Conservation (phyloP, 2,113 vertebrate genomes). For the Psilopsiagon aymara region DNA sequence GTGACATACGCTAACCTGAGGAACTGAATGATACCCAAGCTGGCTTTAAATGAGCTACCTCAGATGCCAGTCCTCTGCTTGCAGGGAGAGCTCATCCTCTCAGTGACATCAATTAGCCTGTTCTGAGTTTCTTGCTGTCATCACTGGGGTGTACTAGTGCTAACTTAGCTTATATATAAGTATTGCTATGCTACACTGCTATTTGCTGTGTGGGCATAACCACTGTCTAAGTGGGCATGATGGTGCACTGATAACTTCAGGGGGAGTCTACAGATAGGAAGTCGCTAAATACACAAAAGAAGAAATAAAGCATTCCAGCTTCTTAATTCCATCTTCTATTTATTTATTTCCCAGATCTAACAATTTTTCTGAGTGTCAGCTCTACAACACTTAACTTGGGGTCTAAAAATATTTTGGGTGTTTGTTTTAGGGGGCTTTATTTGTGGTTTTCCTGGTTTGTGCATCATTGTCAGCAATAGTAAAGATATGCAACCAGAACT, state of each 20-base stretch:
- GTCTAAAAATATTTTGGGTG: background rate
- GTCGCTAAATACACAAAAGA: background rate
- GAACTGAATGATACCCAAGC: background rate
- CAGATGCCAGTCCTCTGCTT: background rate
- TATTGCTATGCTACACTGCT: background rate
- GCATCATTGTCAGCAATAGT: background rate
- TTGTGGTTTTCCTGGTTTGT: background rate
- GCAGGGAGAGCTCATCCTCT: background rate
- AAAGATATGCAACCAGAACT: background rate
- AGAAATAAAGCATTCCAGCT: background rate
- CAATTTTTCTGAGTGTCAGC: background rate
- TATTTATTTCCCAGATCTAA: background rate
- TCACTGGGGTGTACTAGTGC: background rate
- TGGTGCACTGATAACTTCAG: background rate
- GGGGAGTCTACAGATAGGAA: background rate
- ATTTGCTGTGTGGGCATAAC: background rate
- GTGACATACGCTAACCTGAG: background rate
- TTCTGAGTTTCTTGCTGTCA: constrained; percentile 7
- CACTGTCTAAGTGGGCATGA: background rate
- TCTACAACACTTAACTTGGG: background rate
- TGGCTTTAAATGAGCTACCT: background rate
- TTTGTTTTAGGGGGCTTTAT: no score
- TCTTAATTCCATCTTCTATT: background rate
- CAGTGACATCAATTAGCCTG: background rate
- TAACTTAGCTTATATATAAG: background rate